Evolutionary conservation across 2,113 vertebrate species (phyloP), one percentile per base, ranked within the genome.

Genomic region (Periophthalmodon schlosseri): DNA sequence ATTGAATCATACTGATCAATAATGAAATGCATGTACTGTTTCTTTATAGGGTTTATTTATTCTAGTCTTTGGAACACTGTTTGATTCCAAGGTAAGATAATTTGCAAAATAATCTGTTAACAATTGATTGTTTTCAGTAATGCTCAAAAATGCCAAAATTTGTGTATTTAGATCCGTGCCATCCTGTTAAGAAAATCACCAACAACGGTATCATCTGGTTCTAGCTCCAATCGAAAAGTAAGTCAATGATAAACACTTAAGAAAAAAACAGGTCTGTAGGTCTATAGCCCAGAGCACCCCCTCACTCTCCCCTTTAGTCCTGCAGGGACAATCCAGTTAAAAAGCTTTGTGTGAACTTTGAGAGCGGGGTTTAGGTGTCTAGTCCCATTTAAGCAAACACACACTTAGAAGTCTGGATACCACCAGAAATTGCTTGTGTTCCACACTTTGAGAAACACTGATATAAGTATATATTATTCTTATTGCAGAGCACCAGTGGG

Each of bases 21-120:
- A 24, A 60, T 28, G 23, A 15, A 24, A 6, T 34, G 16, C 16
- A 20, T 39, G 16, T 34, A 16, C 8, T 44, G 11, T 65, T 44
- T 39, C 63, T 65, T 20, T 36, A 39, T 74, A 95, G 94, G 95
- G 95, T 0, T 90, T 95, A 84, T 95, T 95, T 79, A 94, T 95
- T 91, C 91, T 95, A 54, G 85, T 95, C 52, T 94, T 95, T 83
- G 94, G 94, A 73, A 92, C 90, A 16, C 79, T 94, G 1, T 50
- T 81, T 5, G 89, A 92, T 81, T 78, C 82, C 50, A 92, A 84
- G 89, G 91, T 92, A 87, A 63, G 80, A 74, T 5, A 68, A 69
- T 1, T 13, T 14, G 14, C 57, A 24, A 21, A 61, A 21, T 0
- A 13, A 39, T 15, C 12, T 0, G 13, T 23, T 4, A 1, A 24